Percentiles rank a stretch among this genome's conserved stretches.
phyloP scores from a whole-genome alignment of 2,888 invertebrate genomes.

The Oligia fasciuncula region DNA sequence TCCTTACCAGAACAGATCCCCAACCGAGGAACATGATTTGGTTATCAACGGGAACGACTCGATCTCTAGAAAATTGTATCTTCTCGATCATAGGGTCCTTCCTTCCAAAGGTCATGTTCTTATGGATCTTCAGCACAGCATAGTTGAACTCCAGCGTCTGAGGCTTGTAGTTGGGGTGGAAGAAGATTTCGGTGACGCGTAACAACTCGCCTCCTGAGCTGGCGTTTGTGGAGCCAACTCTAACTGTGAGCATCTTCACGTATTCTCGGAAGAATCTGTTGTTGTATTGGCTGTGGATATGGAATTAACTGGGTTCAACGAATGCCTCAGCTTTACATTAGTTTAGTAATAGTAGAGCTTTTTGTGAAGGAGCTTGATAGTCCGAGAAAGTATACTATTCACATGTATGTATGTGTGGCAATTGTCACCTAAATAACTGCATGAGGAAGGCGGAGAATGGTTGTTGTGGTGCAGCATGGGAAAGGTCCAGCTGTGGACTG shows the following conservation, averaged over 20 bases:
- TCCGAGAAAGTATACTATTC: not conserved
- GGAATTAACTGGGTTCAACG: not conserved
- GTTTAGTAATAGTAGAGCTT: not conserved
- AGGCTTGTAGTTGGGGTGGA: constrained; percentile 87
- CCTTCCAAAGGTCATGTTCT: constrained; percentile 76
- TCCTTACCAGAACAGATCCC: constrained; percentile 85
- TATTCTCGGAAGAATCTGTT: constrained; percentile 87
- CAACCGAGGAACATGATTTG: constrained; percentile 82
- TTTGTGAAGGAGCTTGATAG: no score
- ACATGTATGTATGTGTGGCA: not conserved
- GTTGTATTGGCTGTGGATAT: constrained; percentile 81
- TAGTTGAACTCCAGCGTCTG: constrained; percentile 83
- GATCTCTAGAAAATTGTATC: constrained; percentile 72
- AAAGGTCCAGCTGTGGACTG: not conserved
- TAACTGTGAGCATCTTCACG: constrained; percentile 83
- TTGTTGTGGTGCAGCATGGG: not conserved
- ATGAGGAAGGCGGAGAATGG: not conserved
- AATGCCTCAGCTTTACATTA: not conserved
- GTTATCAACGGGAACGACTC: constrained; percentile 76
- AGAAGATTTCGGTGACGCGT: constrained; percentile 81
- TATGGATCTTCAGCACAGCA: constrained; percentile 79
- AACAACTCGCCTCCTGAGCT: constrained; percentile 80
- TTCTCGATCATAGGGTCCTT: constrained; percentile 61
- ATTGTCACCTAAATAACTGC: not conserved
- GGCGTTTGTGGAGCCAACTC: constrained; percentile 84